These are phyloP conservation scores for Podocnemis expansa DNA, from an alignment of 2,113 vertebrate species.

Conservation along the genomic window DNA sequence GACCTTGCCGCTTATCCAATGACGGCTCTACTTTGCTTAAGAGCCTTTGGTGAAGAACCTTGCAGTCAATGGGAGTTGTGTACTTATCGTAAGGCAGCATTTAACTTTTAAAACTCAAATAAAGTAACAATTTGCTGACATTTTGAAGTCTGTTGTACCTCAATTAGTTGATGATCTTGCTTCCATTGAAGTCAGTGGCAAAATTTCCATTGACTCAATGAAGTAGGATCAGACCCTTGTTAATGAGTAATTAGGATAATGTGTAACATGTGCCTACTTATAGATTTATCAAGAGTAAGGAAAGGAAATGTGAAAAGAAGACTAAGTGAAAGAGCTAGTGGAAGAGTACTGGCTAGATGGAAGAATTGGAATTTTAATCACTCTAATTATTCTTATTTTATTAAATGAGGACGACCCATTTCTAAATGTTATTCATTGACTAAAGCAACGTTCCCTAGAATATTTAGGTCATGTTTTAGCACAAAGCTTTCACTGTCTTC, in stretches of 20 bases:
- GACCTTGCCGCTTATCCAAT: no score
- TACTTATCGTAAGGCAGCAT: not conserved
- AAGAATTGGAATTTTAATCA: not conserved
- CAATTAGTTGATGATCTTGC: not conserved
- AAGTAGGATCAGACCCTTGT: not conserved
- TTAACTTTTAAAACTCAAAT: not conserved
- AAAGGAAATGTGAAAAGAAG: not conserved
- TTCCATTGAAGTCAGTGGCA: not conserved
- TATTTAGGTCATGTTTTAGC: accelerated
- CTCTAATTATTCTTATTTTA: not conserved
- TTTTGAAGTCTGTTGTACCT: not conserved
- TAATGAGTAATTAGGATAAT: not conserved
- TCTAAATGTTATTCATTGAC: not conserved
- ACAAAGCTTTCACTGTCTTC: not conserved
- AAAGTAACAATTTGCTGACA: not conserved
- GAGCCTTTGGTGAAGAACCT: no score
- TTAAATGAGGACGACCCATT: not conserved
- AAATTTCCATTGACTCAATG: not conserved
- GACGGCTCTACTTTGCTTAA: no score
- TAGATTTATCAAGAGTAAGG: not conserved
- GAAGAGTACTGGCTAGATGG: not conserved
- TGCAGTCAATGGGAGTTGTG: not conserved
- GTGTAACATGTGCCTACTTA: not conserved
- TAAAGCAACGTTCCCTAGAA: not conserved
- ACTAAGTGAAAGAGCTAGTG: not conserved